Base-by-base conservation (phyloP, 2,888 invertebrate genomes). In the Syrphus vitripennis region DNA sequence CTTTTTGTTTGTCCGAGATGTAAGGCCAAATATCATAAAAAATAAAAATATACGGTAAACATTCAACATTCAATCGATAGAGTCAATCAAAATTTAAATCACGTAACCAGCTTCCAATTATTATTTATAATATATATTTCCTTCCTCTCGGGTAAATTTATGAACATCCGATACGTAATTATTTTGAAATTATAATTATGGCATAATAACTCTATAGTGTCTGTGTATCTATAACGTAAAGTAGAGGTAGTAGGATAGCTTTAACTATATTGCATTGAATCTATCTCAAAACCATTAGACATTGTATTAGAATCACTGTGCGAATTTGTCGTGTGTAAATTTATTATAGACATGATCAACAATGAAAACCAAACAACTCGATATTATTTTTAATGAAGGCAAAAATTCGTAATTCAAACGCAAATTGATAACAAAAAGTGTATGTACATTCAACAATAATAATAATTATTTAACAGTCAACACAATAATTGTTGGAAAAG, bases 61-160 rank as follows among this genome's bases (percentile, higher is more conserved):
- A 9, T 37, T n/a, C 55, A 69, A 12, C 34, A 9, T 10, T 16
- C 37, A 77, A 82, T 77, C 50, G 71, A 71, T 77, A 7, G 19
- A 53, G 21, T 72, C 55, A 75, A 72, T 82, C 72, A 72, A 72
- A 71, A 67, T 72, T 53, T 26, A 55, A 74, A 74, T 74, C 77
- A 74, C 77, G 72, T 69, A 69, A 65, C 10, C 9, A 59, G 24
- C 53, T 74, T 70, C 67, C 71, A 70, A 70, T 74, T 70, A 34
- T n/a, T 7, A 53, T 16, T 42, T n/a, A n/a, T n/a, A 48, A 19
- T 31, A 10, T 34, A 10, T 34, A 10, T 3, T 26, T 24, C 14
- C 24, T 74, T 42, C 67, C 59, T 24, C 7, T 9, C 7, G 40
- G 16, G 6, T n/a, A 16, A 16, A 40, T 37, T 31, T 59, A 14